phyloP scores from a whole-genome alignment of 37 sponge, comb jelly and placozoan genomes.

The Ephydatia muelleri region DNA sequence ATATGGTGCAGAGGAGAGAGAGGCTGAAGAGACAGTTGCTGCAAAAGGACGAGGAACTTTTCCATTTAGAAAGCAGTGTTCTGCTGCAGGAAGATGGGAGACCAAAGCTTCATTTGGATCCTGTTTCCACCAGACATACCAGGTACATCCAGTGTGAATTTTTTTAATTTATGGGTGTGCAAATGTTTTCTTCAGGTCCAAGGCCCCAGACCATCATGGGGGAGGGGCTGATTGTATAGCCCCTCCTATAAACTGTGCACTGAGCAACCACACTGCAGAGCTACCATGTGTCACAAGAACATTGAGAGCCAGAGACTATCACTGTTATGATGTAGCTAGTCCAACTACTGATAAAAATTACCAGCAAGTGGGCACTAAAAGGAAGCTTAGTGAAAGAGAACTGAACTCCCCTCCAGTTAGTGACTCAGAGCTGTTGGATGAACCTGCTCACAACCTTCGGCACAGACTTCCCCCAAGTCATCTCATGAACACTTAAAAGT shows the following conservation, averaged over 20 bases:
- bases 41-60: neutral
- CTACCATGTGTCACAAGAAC: neutral
- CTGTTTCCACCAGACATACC: neutral
- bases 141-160: neutral
- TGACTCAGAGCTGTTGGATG: neutral
- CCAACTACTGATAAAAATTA: neutral
- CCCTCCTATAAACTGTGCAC: neutral
- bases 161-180: neutral
- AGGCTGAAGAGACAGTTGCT: conserved; percentile 74
- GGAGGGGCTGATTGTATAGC: neutral
- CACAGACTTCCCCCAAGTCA: neutral
- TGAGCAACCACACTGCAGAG: neutral
- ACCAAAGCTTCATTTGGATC: neutral
- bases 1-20: conserved; percentile 91
- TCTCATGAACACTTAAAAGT: neutral
- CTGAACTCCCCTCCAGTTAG: neutral
- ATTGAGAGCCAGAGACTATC: neutral
- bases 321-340: neutral
- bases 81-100: neutral
- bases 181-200: neutral
- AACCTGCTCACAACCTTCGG: neutral
- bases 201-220: neutral
- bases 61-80: conserved; percentile 28
- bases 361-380: neutral
- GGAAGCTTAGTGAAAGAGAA: neutral